Base-by-base conservation (phyloP, 1,140 invertebrate species). In the Papilio polytes region DNA sequence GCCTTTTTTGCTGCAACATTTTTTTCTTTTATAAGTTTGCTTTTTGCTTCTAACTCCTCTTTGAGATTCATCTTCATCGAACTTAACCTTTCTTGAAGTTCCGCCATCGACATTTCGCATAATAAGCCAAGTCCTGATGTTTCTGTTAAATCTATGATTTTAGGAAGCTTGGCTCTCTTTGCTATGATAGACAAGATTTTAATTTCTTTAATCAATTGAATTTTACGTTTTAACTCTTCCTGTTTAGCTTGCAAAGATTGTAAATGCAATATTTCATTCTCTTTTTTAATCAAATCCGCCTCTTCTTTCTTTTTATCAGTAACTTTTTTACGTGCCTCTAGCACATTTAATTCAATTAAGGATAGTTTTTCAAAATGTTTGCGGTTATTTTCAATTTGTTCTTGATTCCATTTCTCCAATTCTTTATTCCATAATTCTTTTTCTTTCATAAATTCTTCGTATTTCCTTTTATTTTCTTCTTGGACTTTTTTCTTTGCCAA, bases 31-130 rank as follows among this genome's bases (percentile, higher is more conserved):
- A 95, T 94, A 12, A 81, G 18, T 73, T 85, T 84, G 74, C 88
- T 95, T 84, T 95, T 95, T 53, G 86, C 88, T 82, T 96, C 92
- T 48, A 96, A 80, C 87, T 96, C 95, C 80, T 95, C 91, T 70
- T 95, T 86, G 81, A 96, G 87, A 46, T 90, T 86, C 15, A 95
- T 92, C 89, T 95, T 96, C 70, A 95, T 89, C 31, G 93, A 80
- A 73, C 70, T 84, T 44, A 96, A 84, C 46, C 95, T 87, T 86
- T 96, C 95, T 84, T 96, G 94, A 63, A 96, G 85, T 87, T 96
- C 96, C 20, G 93, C 95, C 59, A 96, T 94, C 6, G 96, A 96
- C 96, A 96, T 96, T 92, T 96, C 96, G 88, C 96, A 96, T 73
- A 96, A 84, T 26, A 96, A 91, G 13, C 96, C 96, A 15, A 96